Conservation (phyloP, 2,888 invertebrate genomes). For the Eupithecia subfuscata region DNA sequence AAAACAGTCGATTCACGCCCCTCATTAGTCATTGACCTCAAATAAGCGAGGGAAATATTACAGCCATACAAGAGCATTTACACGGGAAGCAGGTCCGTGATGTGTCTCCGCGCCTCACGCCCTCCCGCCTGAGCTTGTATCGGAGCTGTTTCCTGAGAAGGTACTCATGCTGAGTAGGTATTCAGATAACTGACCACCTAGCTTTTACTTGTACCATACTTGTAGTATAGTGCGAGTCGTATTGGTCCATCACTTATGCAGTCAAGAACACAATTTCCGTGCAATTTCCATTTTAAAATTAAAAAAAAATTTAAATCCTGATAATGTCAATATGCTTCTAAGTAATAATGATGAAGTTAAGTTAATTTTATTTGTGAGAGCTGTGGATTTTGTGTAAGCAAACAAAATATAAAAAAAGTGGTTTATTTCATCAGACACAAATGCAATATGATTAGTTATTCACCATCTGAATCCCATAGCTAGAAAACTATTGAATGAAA, state of each 20-base stretch:
- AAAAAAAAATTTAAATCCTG: no score
- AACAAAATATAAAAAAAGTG: no score
- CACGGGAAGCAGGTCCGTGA: conserved; percentile 8
- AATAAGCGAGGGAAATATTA: conserved; percentile 75
- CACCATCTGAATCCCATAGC: not conserved
- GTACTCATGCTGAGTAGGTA: not conserved
- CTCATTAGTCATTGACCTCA: conserved; percentile 80
- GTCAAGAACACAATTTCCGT: no score
- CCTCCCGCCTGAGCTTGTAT: no score
- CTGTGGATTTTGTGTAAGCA: no score
- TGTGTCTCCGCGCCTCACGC: not conserved
- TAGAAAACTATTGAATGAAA: not conserved
- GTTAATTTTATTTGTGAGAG: no score
- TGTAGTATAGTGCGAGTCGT: not conserved
- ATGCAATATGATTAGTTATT: not conserved
- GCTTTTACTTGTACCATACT: no score
- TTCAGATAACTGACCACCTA: not conserved
- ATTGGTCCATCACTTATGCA: not conserved
- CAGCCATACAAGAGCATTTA: conserved; percentile 61
- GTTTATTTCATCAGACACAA: not conserved
- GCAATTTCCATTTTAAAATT: no score
- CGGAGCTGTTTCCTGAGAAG: not conserved
- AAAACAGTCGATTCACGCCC: conserved; percentile 70
- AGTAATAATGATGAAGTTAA: no score
- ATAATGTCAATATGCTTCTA: no score